Evolutionary conservation across 2,797 vertebrate genomes (phyloP).

Genomic region (Holocentrus rufus): DNA sequence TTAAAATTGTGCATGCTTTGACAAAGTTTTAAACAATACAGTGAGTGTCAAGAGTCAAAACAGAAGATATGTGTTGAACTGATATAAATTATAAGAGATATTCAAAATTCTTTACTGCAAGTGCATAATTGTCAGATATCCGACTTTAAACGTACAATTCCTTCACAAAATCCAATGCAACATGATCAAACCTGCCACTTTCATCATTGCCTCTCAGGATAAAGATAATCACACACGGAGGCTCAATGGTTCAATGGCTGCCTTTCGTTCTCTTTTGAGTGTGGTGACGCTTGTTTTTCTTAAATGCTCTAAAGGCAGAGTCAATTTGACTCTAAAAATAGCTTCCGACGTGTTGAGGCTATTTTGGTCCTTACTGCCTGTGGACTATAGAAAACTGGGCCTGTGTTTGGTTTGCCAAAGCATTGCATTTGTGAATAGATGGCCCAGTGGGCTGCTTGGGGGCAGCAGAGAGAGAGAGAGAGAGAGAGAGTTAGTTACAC

Average conservation of each 20-base stretch:
- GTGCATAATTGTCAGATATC: neutral
- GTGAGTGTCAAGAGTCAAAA: too few species aligned
- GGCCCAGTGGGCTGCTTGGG: slow-evolving; percentile 67
- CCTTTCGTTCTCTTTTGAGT: slow-evolving; percentile 12
- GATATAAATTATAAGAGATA: too few species aligned
- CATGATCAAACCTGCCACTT: neutral
- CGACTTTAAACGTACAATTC: neutral
- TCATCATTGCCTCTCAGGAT: neutral
- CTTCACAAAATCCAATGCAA: slow-evolving; percentile 15
- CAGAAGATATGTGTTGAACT: too few species aligned
- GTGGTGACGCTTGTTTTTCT: slow-evolving; percentile 33
- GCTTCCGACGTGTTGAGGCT: slow-evolving; percentile 31
- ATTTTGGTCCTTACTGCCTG: slow-evolving; percentile 44
- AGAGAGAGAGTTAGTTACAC: slow-evolving; percentile 67
- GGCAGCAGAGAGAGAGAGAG: slow-evolving; percentile 35
- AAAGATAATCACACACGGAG: slow-evolving; percentile 7
- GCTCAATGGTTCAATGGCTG: neutral
- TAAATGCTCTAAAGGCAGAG: slow-evolving; percentile 47
- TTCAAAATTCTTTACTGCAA: neutral
- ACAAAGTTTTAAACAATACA: too few species aligned
- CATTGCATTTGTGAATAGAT: slow-evolving; percentile 45
- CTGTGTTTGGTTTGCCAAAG: slow-evolving; percentile 46
- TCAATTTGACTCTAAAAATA: slow-evolving; percentile 69
- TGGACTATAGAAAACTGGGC: slow-evolving; percentile 18
- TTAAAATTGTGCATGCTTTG: too few species aligned